Evolutionary conservation across 2,113 vertebrate species (phyloP), one percentile per base, ranked within the genome.

Genomic region (Ibidorhyncha struthersii): DNA sequence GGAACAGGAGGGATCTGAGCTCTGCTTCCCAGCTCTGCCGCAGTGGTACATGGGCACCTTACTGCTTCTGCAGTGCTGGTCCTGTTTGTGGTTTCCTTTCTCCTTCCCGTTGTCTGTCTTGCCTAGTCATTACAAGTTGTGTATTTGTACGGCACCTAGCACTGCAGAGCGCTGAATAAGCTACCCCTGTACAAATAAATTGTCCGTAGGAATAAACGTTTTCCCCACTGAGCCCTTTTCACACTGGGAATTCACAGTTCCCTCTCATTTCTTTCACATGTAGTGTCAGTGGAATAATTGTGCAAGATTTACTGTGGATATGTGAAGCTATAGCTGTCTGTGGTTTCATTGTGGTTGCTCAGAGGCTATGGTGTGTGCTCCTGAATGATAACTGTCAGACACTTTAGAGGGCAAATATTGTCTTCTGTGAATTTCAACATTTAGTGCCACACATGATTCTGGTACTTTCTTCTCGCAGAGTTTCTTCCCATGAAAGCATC

Each of bases 11-110:
- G 36, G 22, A 66, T 72, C 56, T 69, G 62, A 32, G n/a, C 52
- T 69, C 40, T 74, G 47, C 65, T 87, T 72, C 47, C 40, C 2
- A 1, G 30, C 22, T 92, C 55, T 91, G 47, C 52, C 0, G 0
- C 43, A 43, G 56, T 7, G 5, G 2, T 40, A 16, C 4, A 0
- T 0, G 0, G 7, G 23, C 26, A 72, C 32, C 81, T 80, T 12
- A 19, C 12, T 63, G 81, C 30, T 26, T 72, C 58, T 91, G 38
- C 50, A 59, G 15, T 62, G 30, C 58, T 40, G 21, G 23, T 47
- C 73, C 36, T 66, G 12, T 41, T 43, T 49, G 20, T 82, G 67
- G 38, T 56, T 49, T 89, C 30, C 29, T 79, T 91, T 72, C 77
- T 85, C 56, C 40, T 84, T 73, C 61, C 40, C 45, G 2, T 38